Conservation (phyloP, 2,888 invertebrate species). For the Drosophila vallismaia region DNA sequence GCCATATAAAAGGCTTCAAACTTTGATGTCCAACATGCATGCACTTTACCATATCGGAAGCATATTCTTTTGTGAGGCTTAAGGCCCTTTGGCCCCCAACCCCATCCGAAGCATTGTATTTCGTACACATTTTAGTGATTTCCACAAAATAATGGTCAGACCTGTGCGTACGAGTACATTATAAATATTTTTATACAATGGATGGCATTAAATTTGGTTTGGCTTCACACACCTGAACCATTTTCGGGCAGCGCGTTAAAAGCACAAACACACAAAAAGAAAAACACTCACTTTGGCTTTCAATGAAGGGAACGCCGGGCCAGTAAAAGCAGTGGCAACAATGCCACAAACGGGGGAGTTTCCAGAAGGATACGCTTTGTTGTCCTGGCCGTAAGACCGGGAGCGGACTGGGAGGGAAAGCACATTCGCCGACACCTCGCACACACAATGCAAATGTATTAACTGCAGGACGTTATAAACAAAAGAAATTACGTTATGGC, state of each 20-base stretch:
- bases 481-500: conserved; percentile 77
- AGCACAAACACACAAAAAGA: conserved; percentile 10
- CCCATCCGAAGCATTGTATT: background rate
- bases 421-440: conserved; percentile 26
- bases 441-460: conserved; percentile 53
- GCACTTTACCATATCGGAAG: background rate
- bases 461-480: conserved; percentile 75
- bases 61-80: background rate
- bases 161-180: conserved; percentile 12
- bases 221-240: conserved; percentile 28
- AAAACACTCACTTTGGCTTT: conserved; percentile 40
- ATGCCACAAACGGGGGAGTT: conserved; percentile 12
- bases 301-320: conserved; percentile 30
- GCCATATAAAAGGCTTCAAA: background rate
- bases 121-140: conserved; percentile 12
- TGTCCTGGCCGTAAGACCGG: conserved; percentile 6
- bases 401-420: conserved; percentile 10
- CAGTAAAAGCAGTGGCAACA: conserved; percentile 27
- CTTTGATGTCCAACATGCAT: background rate
- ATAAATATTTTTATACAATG: conserved; percentile 33
- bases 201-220: conserved; percentile 24
- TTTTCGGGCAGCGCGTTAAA: conserved; percentile 32
- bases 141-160: conserved; percentile 5
- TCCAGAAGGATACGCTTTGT: conserved; percentile 25
- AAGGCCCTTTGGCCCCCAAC: background rate